Evolutionary conservation across 2,888 invertebrate genomes (phyloP), one percentile per base, ranked within the genome.

Genomic region (Mythimna ferrago): DNA sequence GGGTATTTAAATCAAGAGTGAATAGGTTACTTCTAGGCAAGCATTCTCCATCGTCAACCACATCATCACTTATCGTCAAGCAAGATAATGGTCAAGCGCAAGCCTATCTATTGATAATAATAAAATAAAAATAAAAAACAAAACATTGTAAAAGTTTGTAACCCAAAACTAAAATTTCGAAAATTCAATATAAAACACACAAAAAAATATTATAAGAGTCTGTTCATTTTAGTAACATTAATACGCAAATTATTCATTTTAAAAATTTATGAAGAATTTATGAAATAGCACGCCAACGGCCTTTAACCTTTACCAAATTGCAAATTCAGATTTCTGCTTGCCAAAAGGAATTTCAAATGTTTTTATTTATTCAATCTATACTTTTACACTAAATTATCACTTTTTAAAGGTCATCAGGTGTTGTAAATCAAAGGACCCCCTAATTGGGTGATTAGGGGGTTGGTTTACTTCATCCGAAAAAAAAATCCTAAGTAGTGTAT

Each of bases 291-390:
- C n/a, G 21, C 19, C 32, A 61, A 48, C 14, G 38, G 51, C 38
- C 54, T 69, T 19, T 51, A 35, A 58, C 41, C 75, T 58, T 35
- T 51, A 57, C 16, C 48, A n/a, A 58, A 51, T 53, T 26, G 38
- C 21, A 11, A 51, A 54, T 56, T 54, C 26, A n/a, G 32, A 71
- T n/a, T 53, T 44, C 6, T 48, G 16, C 16, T 48, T 48, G 16
- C 48, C 16, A 48, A 48, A 48, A 48, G 16, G 48, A 48, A 48
- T 48, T 16, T 6, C 48, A 19, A 48, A 48, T 48, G 19, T 48
- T 48, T 44, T 48, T 48, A 48, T 48, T 19, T 48, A 48, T 19
- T 58, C 32, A 58, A 35, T 32, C 32, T 9, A 35, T 19, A 58
- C n/a, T 35, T 9, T 44, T 44, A 44, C 44, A 44, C 44, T 9